A percentile compares a stretch with the other conserved stretches of the same genome.
Evolutionary conservation across 2,797 vertebrate species (phyloP).

Genomic region (Macropus fuliginosus): DNA sequence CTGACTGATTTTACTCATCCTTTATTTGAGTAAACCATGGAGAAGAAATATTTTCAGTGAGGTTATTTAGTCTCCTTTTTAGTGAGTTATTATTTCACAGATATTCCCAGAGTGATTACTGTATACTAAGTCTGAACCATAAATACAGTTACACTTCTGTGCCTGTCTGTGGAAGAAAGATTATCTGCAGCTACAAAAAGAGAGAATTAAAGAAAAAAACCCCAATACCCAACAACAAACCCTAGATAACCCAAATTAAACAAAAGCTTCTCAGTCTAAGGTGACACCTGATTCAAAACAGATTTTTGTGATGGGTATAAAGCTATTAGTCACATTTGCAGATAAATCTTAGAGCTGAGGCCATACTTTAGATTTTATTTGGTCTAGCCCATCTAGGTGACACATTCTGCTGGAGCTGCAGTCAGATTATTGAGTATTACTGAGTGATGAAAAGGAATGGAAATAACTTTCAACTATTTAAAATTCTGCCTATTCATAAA

Average conservation of each 20-base stretch:
- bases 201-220: constrained; percentile 1
- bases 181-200: constrained; percentile 38
- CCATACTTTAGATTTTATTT: accelerated
- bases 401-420: accelerated
- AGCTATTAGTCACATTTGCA: constrained; percentile 3
- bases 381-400: background rate
- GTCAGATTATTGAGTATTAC: background rate
- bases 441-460: background rate
- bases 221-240: background rate
- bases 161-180: constrained; percentile 42
- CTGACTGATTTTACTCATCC: background rate
- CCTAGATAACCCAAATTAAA: constrained; percentile 43
- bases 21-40: accelerated
- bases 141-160: constrained; percentile 32
- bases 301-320: background rate
- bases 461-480: background rate
- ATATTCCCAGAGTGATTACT: background rate
- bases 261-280: constrained; percentile 26
- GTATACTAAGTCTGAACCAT: background rate
- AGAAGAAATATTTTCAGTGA: background rate
- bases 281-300: constrained; percentile 47
- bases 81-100: background rate
- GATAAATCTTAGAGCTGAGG: background rate
- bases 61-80: background rate
- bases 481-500: background rate